Conservation (phyloP, 2,797 vertebrate genomes). For the Danio aesculapii region DNA sequence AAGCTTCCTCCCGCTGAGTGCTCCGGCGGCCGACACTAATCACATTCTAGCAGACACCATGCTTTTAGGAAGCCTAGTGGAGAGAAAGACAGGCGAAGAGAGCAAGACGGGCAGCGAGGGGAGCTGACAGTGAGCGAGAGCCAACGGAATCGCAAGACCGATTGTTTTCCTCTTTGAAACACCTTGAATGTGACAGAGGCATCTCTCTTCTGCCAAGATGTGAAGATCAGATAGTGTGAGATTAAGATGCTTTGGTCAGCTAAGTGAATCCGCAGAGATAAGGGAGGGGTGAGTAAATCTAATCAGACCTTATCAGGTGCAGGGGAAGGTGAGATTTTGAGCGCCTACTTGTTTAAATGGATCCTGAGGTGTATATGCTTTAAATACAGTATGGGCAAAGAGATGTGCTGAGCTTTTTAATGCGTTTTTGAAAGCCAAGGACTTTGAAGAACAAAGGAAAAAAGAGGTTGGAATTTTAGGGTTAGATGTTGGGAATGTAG, state of each 20-base stretch:
- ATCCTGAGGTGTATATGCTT: slow-evolving; percentile 51
- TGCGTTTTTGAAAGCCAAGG: slow-evolving; percentile 54
- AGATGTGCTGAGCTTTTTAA: slow-evolving; percentile 48
- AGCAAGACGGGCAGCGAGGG: slow-evolving; percentile 16
- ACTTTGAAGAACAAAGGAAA: slow-evolving; percentile 47
- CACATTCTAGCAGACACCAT: slow-evolving; percentile 88
- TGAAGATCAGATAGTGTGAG: slow-evolving; percentile 89
- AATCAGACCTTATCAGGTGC: slow-evolving; percentile 91
- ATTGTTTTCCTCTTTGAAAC: slow-evolving; percentile 97
- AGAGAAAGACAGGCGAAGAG: slow-evolving; percentile 36
- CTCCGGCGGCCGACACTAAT: slow-evolving; percentile 85
- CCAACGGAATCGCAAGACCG: slow-evolving; percentile 74
- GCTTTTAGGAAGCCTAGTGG: slow-evolving; percentile 90
- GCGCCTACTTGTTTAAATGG: slow-evolving; percentile 61
- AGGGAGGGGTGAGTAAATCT: slow-evolving; percentile 84
- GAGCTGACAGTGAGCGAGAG: slow-evolving; percentile 27
- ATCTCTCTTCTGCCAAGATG: slow-evolving; percentile 93
- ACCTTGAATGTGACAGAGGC: slow-evolving; percentile 98
- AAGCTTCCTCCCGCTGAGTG: slow-evolving; percentile 62
- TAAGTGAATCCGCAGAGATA: slow-evolving; percentile 86
- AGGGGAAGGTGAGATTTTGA: slow-evolving; percentile 88
- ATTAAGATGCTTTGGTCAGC: slow-evolving; percentile 99
- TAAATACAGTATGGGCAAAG: slow-evolving; percentile 49
- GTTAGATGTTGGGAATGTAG: slow-evolving; percentile 24
- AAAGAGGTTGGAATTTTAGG: slow-evolving; percentile 10